These are phyloP conservation scores for Grapholita molesta DNA, from an alignment of 1,140 invertebrate species.

Conservation along the genomic window DNA sequence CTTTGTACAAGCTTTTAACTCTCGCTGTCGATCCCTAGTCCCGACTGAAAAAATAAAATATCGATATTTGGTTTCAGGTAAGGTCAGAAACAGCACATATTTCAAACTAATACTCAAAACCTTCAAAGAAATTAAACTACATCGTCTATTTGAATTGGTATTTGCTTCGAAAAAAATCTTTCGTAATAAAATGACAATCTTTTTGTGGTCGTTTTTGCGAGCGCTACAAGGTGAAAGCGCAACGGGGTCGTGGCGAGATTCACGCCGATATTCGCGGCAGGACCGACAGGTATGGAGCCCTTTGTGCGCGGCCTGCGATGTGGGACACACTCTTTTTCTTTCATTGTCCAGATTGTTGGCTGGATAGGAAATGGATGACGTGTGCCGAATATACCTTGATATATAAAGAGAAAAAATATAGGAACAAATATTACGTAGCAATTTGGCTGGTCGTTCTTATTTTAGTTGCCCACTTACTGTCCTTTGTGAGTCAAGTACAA, in stretches of 20 bases:
- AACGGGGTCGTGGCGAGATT: slow-evolving; percentile 17
- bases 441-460: not conserved
- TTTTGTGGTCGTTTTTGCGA: slow-evolving; percentile 24
- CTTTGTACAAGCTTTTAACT: slow-evolving; percentile 48
- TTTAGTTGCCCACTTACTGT: not conserved
- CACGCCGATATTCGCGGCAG: slow-evolving; percentile 43
- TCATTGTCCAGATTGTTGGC: slow-evolving; percentile 54
- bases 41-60: slow-evolving; percentile 32
- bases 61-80: not conserved
- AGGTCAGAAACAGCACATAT: not conserved
- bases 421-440: not conserved
- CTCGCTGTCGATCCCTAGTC: slow-evolving; percentile 27
- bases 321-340: slow-evolving; percentile 40
- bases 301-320: slow-evolving; percentile 40
- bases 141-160: too few relatives aligned
- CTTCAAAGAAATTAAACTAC: not conserved
- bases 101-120: not conserved
- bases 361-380: slow-evolving; percentile 60
- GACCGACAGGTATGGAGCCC: slow-evolving; percentile 29
- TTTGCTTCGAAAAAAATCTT: not conserved
- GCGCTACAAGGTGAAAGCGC: slow-evolving; percentile 27
- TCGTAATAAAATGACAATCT: not conserved
- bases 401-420: slow-evolving; percentile 26
- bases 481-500: not conserved
- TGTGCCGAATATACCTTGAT: slow-evolving; percentile 42